Evolutionary conservation across 2,113 vertebrate species (phyloP).

Genomic region (Eolophus roseicapilla): DNA sequence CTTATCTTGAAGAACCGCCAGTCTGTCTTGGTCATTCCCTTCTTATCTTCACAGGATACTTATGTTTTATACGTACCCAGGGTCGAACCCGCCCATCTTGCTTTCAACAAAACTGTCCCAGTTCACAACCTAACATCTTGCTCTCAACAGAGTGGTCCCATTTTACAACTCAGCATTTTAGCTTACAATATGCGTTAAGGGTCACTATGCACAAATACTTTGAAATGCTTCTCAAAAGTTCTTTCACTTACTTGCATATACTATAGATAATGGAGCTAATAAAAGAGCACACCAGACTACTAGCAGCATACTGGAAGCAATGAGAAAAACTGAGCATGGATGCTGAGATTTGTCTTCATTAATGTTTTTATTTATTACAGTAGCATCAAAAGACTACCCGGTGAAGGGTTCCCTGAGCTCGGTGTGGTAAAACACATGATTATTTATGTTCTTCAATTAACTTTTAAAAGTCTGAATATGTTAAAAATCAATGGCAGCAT

Average conservation of each 20-base stretch:
- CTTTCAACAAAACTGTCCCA: neutral
- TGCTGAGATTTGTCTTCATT: neutral
- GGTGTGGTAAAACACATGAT: neutral
- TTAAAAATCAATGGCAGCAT: fast-evolving
- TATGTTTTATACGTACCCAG: neutral
- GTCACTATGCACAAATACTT: neutral
- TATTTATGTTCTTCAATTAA: neutral
- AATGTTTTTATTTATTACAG: neutral
- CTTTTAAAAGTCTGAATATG: neutral
- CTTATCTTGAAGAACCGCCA: neutral
- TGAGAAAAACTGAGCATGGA: neutral
- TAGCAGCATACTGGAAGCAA: neutral
- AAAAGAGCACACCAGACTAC: neutral
- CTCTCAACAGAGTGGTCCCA: neutral
- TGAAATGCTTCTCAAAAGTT: neutral
- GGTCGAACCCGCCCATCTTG: neutral
- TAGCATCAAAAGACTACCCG: neutral
- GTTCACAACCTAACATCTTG: neutral
- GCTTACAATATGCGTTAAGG: neutral
- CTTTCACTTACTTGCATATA: neutral
- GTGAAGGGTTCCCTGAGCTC: neutral
- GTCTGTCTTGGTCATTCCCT: neutral
- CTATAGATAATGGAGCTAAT: neutral
- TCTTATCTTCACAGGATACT: neutral
- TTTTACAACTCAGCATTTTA: neutral